Evolutionary conservation across 2,113 vertebrate genomes (phyloP), one percentile per base, ranked within the genome.

Genomic region (Syngnathus scovelli): DNA sequence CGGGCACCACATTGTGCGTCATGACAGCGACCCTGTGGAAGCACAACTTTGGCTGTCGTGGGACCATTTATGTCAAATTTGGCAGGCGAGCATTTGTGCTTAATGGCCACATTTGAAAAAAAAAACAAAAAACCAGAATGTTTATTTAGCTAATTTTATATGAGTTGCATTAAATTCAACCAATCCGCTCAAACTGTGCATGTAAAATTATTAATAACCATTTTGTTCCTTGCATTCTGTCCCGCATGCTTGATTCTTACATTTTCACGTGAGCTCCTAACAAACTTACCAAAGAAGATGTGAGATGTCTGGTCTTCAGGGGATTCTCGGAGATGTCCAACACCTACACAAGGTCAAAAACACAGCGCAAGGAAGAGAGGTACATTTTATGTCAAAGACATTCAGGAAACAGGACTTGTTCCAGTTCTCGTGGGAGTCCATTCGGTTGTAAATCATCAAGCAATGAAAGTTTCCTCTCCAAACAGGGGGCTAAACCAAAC

Each of bases 381-480:
- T 51, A 70, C 49, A 76, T 85, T 91, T 88, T 73, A 79, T 79
- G 73, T 86, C 66, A 41, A 68, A 85, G 80, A 85, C 74, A 82
- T 71, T 69, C 68, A 80, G 78, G 64, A 82, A 81, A 86, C 86
- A 77, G 27, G 70, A 76, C 76, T 75, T 60, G 36, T 77, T 88
- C 62, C 70, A 68, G 75, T 85, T 84, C 86, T 81, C 38, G 38
- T 18, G 83, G 72, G 83, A 84, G 69, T 78, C 70, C 52, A 69
- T 80, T 69, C 71, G 74, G 68, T 79, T 76, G 84, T 91, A 90
- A 89, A 91, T 91, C 89, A 87, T 80, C 74, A 77, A 80, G 85
- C 80, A 89, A 89, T 89, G 83, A 89, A 88, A 88, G 88, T 85
- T 85, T 87, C 82, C 84, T 85, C 78, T 86, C 76, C 78, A 88